Conservation (phyloP, 2,797 vertebrate species). For the Pampus argenteus region DNA sequence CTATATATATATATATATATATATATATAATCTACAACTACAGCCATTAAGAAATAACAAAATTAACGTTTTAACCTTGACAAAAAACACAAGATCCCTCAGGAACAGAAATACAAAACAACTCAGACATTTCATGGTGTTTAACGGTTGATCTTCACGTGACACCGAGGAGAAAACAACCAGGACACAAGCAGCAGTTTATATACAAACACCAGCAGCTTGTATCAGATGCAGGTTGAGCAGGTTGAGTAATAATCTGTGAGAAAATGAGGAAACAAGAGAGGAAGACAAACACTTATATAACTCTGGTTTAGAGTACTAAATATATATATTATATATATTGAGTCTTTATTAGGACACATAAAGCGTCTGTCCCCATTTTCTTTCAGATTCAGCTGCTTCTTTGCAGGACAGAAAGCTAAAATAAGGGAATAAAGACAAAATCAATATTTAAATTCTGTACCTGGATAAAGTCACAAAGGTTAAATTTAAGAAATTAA, state of each 20-base stretch:
- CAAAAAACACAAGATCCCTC: not conserved
- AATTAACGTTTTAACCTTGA: not conserved
- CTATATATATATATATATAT: too few species aligned
- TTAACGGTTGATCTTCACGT: not conserved
- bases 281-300: not conserved
- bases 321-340: too few species aligned
- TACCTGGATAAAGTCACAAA: not conserved
- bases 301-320: too few species aligned
- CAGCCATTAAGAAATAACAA: too few species aligned
- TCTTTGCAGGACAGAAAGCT: too few species aligned
- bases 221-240: constrained; percentile 12
- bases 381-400: too few species aligned
- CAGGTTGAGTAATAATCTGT: constrained; percentile 9
- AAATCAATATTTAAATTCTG: not conserved
- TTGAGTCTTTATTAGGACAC: too few species aligned
- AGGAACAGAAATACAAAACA: not conserved
- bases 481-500: not conserved
- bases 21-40: too few species aligned
- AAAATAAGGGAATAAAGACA: not conserved
- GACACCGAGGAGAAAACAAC: not conserved
- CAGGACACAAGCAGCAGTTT: not conserved
- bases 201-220: not conserved
- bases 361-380: too few species aligned
- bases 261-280: not conserved
- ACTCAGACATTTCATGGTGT: not conserved